Evolutionary conservation across 2,797 vertebrate genomes (phyloP).

Genomic region (Catamblyrhynchus diadema): DNA sequence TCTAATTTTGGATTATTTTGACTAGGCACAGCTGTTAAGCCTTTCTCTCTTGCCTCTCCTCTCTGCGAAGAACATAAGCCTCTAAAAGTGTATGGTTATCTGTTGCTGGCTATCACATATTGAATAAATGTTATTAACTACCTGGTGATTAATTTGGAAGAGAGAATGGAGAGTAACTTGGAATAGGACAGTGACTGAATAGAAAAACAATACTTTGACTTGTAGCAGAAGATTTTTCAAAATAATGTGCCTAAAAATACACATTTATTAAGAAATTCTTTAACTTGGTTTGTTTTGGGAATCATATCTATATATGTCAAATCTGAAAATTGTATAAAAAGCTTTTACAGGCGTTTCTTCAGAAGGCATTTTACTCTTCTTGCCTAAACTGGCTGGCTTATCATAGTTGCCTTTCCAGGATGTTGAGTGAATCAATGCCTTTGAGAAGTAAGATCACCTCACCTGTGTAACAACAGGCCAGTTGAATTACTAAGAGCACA

Average conservation of each 20-base stretch:
- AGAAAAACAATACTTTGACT: neutral
- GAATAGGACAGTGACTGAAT: neutral
- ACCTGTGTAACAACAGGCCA: neutral
- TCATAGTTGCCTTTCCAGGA: neutral
- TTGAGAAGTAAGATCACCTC: neutral
- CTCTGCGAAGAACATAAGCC: neutral
- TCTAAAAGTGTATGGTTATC: neutral
- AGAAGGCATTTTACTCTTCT: neutral
- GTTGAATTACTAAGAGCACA: neutral
- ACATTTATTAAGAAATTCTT: neutral
- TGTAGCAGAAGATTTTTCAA: neutral
- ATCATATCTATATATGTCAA: neutral
- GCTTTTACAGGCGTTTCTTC: neutral
- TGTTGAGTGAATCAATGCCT: rapidly evolving
- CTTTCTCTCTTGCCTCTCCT: neutral
- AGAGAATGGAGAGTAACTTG: neutral
- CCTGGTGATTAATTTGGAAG: neutral
- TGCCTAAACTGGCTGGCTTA: neutral
- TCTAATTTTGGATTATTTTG: constrained; percentile 58
- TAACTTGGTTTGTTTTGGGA: neutral
- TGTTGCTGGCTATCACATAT: neutral
- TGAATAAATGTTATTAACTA: neutral
- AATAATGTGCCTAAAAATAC: neutral
- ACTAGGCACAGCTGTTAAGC: constrained; percentile 37
- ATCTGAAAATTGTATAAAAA: neutral